These are phyloP conservation scores for Rhingia rostrata DNA, from an alignment of 2,888 invertebrate species.

Conservation along the genomic window DNA sequence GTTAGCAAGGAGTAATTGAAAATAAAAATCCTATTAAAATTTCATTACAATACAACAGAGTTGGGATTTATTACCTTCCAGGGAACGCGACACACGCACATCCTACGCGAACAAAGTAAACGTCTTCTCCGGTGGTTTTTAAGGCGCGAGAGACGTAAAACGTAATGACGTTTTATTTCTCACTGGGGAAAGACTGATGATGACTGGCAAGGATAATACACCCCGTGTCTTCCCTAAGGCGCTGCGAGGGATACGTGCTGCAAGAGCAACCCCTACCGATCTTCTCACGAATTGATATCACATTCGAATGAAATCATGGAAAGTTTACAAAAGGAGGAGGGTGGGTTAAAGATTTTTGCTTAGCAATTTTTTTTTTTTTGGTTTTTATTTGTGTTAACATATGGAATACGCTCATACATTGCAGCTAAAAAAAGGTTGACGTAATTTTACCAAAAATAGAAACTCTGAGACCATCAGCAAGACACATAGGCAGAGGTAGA, in stretches of 20 bases:
- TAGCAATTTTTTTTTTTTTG: constrained; percentile 36
- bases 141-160: background rate
- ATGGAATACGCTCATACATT: constrained; percentile 48
- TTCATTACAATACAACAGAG: constrained; percentile 37
- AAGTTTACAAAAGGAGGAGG: background rate
- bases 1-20: background rate
- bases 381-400: no score
- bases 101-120: constrained; percentile 13
- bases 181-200: constrained; percentile 3
- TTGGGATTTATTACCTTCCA: constrained; percentile 36
- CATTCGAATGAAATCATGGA: constrained; percentile 59
- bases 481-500: constrained; percentile 43
- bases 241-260: no score
- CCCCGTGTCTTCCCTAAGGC: background rate
- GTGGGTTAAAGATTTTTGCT: constrained; percentile 7
- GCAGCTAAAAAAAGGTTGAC: constrained; percentile 63
- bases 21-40: constrained; percentile 24
- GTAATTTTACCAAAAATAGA: constrained; percentile 73
- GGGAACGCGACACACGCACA: background rate
- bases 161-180: constrained; percentile 20
- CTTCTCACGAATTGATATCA: constrained; percentile 30
- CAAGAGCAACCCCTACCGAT: background rate
- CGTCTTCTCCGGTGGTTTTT: background rate
- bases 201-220: constrained; percentile 31
- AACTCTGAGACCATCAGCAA: constrained; percentile 66